Base-by-base conservation (phyloP, 2,888 invertebrate species). In the Latrodectus elegans region DNA sequence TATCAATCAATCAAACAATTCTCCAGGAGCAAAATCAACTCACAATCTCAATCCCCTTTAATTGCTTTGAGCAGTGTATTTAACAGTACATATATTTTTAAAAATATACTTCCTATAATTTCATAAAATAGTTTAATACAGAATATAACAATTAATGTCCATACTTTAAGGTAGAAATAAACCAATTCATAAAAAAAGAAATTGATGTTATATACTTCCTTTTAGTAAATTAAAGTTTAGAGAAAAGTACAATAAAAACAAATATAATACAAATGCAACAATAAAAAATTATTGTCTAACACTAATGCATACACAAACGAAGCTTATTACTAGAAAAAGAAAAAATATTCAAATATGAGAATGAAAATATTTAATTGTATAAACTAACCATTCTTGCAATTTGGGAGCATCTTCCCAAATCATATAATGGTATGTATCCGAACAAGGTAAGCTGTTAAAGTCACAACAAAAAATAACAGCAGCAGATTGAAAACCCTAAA, bases 381-480 rank as follows among this genome's bases (percentile, higher is more conserved):
- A n/a, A 15, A 93, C 95, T 94, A 94, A 96, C 96, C 95, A 90
- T 95, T 95, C 89, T 92, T 94, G 96, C 97, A 97, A 91, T 97
- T 97, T 22, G 92, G 90, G 95, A 94, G 90, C 95, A 93, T 82
- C 97, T 91, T 82, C 95, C 95, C 55, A 94, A 0, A 95, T 96
- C 92, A 96, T 95, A 80, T 97, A 93, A 91, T 95, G 94, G 92
- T 95, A 96, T 91, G 97, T 95, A 0, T 96, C 97, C 91, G 95
- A 95, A 79, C 95, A 94, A 0, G 97, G 97, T 1, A 94, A 94
- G 92, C 96, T 97, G 92, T 99, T 99, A 91, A 98, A 97, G 92
- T 99, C 99, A 0, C 99, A 99, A 92, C 97, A 96, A 90, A 97
- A 94, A 84, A 98, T 92, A 0, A 97, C 91, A 1, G 95, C 94